These are phyloP conservation scores for Stichopus horrens DNA, from an alignment of 53 echinoderm and acorn worm species.

Conservation along the genomic window DNA sequence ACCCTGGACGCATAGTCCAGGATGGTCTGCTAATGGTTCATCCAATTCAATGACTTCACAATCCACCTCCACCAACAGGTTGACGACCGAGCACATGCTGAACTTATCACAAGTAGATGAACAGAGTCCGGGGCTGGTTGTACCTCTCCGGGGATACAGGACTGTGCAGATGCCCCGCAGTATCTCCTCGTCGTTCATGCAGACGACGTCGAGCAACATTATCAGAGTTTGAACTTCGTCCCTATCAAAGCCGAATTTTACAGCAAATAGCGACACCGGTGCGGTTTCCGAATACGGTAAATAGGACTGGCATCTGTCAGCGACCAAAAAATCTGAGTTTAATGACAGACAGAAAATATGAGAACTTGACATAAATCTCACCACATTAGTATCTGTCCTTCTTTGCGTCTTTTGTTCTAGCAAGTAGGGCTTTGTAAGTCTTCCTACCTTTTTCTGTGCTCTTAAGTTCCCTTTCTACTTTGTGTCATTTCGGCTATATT, in stretches of 20 bases:
- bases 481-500: too few species aligned
- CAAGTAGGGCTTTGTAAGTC: too few species aligned
- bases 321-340: background rate
- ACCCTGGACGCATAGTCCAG: background rate
- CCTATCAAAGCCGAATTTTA: background rate
- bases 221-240: background rate
- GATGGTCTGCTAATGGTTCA: background rate
- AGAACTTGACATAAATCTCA: too few species aligned
- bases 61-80: background rate
- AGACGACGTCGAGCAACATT: background rate
- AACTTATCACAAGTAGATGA: background rate
- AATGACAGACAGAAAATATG: too few species aligned
- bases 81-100: background rate
- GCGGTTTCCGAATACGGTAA: background rate
- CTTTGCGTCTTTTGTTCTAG: too few species aligned
- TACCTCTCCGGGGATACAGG: background rate
- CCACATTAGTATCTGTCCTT: too few species aligned
- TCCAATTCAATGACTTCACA: background rate
- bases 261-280: background rate
- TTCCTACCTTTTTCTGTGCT: too few species aligned
- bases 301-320: background rate
- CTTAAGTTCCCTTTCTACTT: too few species aligned
- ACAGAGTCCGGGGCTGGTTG: background rate
- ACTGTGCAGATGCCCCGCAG: background rate
- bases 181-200: background rate